Percentiles rank a stretch among this genome's conserved stretches.
These are phyloP conservation scores for Pseudococcus longispinus DNA, from an alignment of 2,888 invertebrate species.

Conservation along the genomic window DNA sequence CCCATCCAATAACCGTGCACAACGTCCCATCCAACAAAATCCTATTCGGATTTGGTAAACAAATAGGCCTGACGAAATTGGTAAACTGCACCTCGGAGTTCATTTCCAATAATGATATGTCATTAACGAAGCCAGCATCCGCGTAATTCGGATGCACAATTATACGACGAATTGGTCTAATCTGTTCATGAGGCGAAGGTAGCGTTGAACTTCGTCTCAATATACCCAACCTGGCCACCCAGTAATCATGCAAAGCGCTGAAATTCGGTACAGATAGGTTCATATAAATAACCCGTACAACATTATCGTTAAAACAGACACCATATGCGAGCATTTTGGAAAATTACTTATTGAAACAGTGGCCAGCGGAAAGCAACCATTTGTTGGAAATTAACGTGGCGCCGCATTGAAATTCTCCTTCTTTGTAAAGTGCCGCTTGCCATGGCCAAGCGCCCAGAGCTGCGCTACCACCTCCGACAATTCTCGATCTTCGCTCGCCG, in stretches of 20 bases:
- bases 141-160: slow-evolving; percentile 78
- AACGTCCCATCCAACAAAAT: slow-evolving; percentile 71
- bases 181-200: slow-evolving; percentile 78
- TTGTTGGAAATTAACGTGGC: slow-evolving; percentile 74
- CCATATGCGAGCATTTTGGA: neutral
- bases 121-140: slow-evolving; percentile 79
- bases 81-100: slow-evolving; percentile 68
- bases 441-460: slow-evolving; percentile 82
- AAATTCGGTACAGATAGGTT: slow-evolving; percentile 56
- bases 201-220: slow-evolving; percentile 75
- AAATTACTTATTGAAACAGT: slow-evolving; percentile 79
- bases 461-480: slow-evolving; percentile 81
- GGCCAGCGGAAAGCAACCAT: slow-evolving; percentile 82
- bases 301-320: neutral
- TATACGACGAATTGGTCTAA: slow-evolving; percentile 71
- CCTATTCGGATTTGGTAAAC: slow-evolving; percentile 70
- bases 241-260: slow-evolving; percentile 76
- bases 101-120: slow-evolving; percentile 74
- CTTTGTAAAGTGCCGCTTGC: slow-evolving; percentile 85
- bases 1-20: slow-evolving; percentile 84
- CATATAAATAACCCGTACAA: neutral
- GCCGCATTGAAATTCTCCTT: slow-evolving; percentile 85
- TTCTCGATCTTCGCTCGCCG: slow-evolving; percentile 68
- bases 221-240: slow-evolving; percentile 82
- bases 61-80: slow-evolving; percentile 72